Percentiles rank a stretch among this genome's conserved stretches.
Evolutionary conservation across 2,113 vertebrate species (phyloP).

Genomic region (Zapus hudsonius): DNA sequence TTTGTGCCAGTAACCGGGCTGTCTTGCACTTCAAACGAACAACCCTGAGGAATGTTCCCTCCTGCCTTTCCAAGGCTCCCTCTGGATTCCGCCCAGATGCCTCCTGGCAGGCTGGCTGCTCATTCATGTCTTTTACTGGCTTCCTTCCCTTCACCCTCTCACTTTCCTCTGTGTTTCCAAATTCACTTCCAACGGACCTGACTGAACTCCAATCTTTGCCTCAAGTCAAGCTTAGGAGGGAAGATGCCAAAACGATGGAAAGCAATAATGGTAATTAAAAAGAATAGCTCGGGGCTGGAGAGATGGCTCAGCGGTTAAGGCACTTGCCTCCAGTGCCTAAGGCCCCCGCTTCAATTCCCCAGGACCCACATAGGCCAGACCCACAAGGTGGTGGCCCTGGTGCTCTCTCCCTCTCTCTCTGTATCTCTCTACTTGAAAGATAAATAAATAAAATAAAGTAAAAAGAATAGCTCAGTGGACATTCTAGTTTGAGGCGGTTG

Average conservation of each 20-base stretch:
- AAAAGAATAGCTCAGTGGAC: neutral
- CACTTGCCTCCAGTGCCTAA: too few species aligned
- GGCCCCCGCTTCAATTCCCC: too few species aligned
- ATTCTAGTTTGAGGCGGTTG: too few species aligned
- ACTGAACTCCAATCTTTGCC: neutral
- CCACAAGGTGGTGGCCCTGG: too few species aligned
- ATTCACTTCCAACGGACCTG: neutral
- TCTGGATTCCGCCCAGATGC: too few species aligned
- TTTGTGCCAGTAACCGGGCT: neutral
- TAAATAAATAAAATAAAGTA: neutral
- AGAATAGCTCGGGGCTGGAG: too few species aligned
- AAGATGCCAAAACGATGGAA: neutral
- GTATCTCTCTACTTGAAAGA: too few species aligned
- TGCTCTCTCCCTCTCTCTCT: too few species aligned
- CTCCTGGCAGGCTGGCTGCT: neutral
- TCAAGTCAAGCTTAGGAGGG: neutral
- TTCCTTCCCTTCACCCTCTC: neutral
- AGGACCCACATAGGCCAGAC: too few species aligned
- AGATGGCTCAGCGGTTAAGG: too few species aligned
- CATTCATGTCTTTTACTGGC: fast-evolving
- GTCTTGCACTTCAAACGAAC: neutral
- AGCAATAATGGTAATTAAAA: neutral
- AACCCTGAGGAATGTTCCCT: neutral
- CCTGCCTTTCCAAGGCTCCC: neutral
- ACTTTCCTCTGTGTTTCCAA: neutral